A percentile compares a stretch with the other conserved stretches of the same genome.
Conservation (phyloP, 1,140 invertebrate genomes). For the Drosophila tsacasi region DNA sequence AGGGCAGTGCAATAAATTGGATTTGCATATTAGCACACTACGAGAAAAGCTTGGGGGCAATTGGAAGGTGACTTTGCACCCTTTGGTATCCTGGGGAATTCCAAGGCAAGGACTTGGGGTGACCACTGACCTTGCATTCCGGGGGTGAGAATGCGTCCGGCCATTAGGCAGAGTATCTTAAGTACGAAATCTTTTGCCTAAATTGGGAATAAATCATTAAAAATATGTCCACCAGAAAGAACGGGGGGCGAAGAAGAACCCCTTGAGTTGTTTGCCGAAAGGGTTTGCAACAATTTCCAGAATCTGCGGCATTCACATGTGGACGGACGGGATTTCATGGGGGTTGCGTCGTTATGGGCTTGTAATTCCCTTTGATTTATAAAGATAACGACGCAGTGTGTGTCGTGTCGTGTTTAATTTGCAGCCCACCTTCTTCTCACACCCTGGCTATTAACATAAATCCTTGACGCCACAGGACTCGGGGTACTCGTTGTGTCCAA, state of each 20-base stretch:
- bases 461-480: constrained; percentile 39
- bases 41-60: constrained; percentile 4
- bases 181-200: constrained; percentile 74
- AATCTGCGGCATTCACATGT: constrained; percentile 55
- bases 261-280: constrained; percentile 53
- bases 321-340: constrained; percentile 8
- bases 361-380: constrained; percentile 84
- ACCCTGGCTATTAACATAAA: constrained; percentile 58
- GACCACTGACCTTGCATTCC: constrained; percentile 46
- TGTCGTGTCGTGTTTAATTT: constrained; percentile 78
- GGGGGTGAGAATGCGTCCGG: constrained; percentile 17
- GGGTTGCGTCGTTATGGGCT: constrained; percentile 13
- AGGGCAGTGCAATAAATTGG: constrained; percentile 78
- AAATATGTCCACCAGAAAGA: constrained; percentile 50
- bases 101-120: constrained; percentile 17
- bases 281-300: constrained; percentile 69
- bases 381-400: constrained; percentile 76
- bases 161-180: constrained; percentile 73
- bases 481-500: constrained; percentile 21
- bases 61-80: constrained; percentile 17
- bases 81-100: constrained; percentile 34
- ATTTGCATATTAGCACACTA: constrained; percentile 84
- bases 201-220: constrained; percentile 84
- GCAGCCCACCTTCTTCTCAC: constrained; percentile 35
- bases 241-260: neutral